Conservation (phyloP, 2,797 vertebrate genomes). For the Myoxocephalus aenaeus region DNA sequence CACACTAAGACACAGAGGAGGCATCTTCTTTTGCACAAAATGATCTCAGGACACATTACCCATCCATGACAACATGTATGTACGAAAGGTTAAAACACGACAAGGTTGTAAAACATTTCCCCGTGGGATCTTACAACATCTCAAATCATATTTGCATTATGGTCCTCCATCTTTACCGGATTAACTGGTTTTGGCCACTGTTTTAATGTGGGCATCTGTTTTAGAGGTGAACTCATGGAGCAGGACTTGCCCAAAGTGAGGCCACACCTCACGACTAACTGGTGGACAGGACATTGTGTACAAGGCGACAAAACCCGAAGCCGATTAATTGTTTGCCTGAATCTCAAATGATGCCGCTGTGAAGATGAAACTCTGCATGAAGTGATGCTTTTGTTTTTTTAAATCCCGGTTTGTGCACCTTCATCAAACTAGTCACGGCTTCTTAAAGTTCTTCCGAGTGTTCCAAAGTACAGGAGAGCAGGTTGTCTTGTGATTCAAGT, state of each 20-base stretch:
- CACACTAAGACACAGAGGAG: background rate
- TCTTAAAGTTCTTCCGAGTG: background rate
- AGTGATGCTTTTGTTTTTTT: too few species aligned
- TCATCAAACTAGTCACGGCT: background rate
- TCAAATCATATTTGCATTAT: background rate
- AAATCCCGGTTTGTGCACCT: background rate
- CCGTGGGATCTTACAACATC: background rate
- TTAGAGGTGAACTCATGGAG: background rate
- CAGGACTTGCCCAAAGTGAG: background rate
- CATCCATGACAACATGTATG: background rate
- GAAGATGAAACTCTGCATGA: background rate
- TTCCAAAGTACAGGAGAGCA: background rate
- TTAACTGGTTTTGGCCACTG: background rate
- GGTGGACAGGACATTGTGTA: conserved; percentile 12
- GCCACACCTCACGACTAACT: conserved; percentile 6
- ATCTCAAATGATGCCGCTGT: background rate
- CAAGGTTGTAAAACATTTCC: background rate
- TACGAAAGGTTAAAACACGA: background rate
- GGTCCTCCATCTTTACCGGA: background rate
- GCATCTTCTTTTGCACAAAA: background rate
- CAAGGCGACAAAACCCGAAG: conserved; percentile 5
- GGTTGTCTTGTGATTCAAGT: background rate
- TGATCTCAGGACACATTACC: background rate
- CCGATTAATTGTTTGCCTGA: background rate
- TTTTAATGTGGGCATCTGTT: background rate